phyloP scores from a whole-genome alignment of 2,113 vertebrate genomes.

The rabbit (Oryctolagus cuniculus) region DNA sequence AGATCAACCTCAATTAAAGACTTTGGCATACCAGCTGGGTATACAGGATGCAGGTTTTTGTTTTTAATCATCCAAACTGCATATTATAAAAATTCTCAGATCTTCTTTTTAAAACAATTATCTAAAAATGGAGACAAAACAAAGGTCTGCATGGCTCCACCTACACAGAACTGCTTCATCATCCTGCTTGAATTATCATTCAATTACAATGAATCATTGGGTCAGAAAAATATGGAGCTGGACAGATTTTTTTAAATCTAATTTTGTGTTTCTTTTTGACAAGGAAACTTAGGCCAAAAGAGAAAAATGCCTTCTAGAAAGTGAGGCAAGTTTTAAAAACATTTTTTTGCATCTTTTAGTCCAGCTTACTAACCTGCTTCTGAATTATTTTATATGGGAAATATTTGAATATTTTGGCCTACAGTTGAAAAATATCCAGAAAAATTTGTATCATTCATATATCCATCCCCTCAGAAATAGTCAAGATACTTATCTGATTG shows the following conservation, averaged over 20 bases:
- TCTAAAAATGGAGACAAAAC: not conserved
- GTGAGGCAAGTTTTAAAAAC: not conserved
- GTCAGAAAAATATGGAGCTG: not conserved
- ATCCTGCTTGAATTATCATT: conserved; percentile 27
- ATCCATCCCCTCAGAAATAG: not conserved
- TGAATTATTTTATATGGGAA: not conserved
- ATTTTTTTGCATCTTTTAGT: not conserved
- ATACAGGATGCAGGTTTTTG: not conserved
- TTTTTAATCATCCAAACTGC: not conserved
- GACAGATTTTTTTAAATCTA: not conserved
- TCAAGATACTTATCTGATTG: not conserved
- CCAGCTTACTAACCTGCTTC: not conserved
- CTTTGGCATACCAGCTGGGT: not conserved
- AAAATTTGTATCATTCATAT: not conserved
- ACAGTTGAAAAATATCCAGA: not conserved
- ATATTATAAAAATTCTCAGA: not conserved
- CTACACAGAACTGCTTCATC: not conserved
- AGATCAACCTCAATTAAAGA: not conserved
- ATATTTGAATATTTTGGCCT: not conserved
- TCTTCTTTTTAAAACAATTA: not conserved
- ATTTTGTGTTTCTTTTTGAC: not conserved
- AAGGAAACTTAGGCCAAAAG: not conserved
- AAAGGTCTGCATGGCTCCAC: not conserved
- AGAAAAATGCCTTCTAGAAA: not conserved
- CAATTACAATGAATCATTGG: not conserved